Evolutionary conservation across 2,113 vertebrate species (phyloP).

Genomic region (Pygoscelis antarcticus): DNA sequence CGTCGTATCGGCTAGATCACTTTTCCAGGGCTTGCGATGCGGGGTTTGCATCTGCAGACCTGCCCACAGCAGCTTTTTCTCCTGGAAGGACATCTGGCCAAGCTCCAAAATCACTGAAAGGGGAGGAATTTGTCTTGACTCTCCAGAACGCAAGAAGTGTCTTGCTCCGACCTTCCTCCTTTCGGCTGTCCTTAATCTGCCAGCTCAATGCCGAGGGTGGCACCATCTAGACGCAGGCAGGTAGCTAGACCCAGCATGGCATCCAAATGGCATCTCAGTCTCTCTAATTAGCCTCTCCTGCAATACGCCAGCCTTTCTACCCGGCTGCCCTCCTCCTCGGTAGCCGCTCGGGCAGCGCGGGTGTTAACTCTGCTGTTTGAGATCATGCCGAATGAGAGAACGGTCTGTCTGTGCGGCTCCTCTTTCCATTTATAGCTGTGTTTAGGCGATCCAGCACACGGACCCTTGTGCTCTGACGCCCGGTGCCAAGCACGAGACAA

Average conservation of each 20-base stretch:
- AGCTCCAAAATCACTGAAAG: neutral
- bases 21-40: rapidly evolving
- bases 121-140: neutral
- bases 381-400: neutral
- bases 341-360: neutral
- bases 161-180: neutral
- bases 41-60: neutral
- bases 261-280: rapidly evolving
- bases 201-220: neutral
- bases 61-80: neutral
- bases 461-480: neutral
- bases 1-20: rapidly evolving
- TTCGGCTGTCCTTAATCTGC: neutral
- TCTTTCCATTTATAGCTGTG: slow-evolving; percentile 44
- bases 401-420: neutral
- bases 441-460: neutral
- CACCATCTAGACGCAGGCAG: neutral
- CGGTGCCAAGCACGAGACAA: slow-evolving; percentile 50
- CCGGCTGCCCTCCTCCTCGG: neutral
- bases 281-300: neutral
- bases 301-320: rapidly evolving
- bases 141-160: neutral
- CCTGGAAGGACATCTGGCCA: neutral
- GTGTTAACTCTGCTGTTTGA: neutral
- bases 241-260: neutral